phyloP scores from a whole-genome alignment of 2,888 invertebrate species.

The Prosapia bicincta region DNA sequence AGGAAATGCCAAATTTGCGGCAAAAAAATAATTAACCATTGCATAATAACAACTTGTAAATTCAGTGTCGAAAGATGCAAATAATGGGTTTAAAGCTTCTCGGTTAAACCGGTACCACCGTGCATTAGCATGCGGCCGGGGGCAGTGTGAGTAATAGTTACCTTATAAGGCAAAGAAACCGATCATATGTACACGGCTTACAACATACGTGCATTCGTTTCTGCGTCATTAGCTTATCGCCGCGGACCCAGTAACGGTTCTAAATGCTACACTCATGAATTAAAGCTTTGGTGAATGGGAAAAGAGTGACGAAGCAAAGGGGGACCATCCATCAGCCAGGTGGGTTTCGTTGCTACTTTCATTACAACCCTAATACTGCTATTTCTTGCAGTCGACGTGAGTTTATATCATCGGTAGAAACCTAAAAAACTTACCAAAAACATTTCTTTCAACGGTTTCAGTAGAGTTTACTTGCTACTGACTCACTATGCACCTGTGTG shows the following conservation, averaged over 20 bases:
- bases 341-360: too few species aligned
- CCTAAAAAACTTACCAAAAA: too few species aligned
- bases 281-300: not conserved
- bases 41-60: not conserved
- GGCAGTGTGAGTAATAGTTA: not conserved
- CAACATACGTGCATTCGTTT: not conserved
- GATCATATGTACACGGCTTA: not conserved
- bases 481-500: too few species aligned
- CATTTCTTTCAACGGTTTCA: too few species aligned
- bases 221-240: not conserved
- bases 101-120: not conserved
- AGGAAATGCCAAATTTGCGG: not conserved
- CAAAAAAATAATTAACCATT: not conserved
- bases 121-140: not conserved
- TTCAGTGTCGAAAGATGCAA: not conserved
- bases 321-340: too few species aligned
- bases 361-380: too few species aligned
- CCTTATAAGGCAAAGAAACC: not conserved
- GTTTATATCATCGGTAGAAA: too few species aligned
- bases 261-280: not conserved
- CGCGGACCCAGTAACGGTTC: not conserved
- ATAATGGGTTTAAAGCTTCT: not conserved
- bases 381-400: too few species aligned
- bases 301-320: not conserved
- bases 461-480: too few species aligned